Conservation (phyloP, 2,888 invertebrate genomes). For the Icerya purchasi region DNA sequence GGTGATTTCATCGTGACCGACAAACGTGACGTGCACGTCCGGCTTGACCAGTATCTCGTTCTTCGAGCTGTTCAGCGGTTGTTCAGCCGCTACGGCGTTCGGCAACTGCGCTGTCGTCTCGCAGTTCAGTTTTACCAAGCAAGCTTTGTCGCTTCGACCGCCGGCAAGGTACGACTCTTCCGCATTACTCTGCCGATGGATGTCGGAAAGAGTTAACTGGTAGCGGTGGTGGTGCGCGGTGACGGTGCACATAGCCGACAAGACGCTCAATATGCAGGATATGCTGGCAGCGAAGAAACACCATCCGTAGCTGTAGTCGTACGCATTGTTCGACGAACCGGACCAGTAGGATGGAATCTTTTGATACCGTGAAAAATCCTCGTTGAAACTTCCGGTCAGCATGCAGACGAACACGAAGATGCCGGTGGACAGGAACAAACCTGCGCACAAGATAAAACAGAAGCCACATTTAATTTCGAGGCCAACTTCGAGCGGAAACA, state of each 20-base stretch:
- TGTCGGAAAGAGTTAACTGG: neutral
- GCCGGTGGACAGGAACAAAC: slow-evolving; percentile 36
- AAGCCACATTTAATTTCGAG: too few species aligned
- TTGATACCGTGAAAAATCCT: slow-evolving; percentile 24
- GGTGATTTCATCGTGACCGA: neutral
- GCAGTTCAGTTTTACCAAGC: neutral
- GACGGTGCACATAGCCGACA: slow-evolving; percentile 18
- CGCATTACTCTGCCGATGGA: neutral
- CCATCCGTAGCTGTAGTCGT: slow-evolving; percentile 36
- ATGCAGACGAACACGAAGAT: slow-evolving; percentile 37
- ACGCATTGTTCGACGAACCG: slow-evolving; percentile 18
- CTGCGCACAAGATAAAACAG: slow-evolving; percentile 28
- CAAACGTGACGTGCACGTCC: neutral
- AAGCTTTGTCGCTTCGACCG: neutral
- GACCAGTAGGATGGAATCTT: neutral
- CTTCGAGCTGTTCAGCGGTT: neutral
- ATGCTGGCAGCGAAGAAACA: slow-evolving; percentile 37
- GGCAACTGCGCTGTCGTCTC: neutral
- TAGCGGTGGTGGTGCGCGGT: slow-evolving; percentile 6
- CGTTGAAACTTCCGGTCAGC: slow-evolving; percentile 33
- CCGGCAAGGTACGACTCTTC: too few species aligned
- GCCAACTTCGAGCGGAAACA: too few species aligned
- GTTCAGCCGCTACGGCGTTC: neutral
- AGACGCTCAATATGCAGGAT: slow-evolving; percentile 27
- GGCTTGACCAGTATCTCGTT: neutral